Evolutionary conservation across 2,113 vertebrate genomes (phyloP).

Genomic region (Monarcha castaneiventris): DNA sequence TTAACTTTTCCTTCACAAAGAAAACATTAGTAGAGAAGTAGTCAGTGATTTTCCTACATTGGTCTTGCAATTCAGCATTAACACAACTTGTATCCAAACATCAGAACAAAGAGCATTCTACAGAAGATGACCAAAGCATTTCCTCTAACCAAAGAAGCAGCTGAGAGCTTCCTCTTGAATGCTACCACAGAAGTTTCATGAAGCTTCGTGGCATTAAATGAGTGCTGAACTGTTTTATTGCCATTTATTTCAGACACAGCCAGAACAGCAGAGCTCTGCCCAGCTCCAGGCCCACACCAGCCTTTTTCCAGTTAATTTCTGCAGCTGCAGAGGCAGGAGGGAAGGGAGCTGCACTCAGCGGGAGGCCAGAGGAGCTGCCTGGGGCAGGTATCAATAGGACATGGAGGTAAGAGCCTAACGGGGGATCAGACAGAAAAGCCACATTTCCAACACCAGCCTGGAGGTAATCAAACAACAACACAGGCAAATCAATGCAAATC

Average conservation of each 20-base stretch:
- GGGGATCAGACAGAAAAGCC: background rate
- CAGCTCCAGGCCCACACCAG: background rate
- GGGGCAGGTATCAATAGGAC: background rate
- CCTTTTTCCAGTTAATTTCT: background rate
- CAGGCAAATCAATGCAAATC: slow-evolving; percentile 14
- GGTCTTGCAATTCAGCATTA: background rate
- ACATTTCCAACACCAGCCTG: background rate
- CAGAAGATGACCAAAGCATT: background rate
- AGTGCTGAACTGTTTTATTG: background rate
- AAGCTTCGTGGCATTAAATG: background rate
- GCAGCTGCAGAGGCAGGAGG: background rate
- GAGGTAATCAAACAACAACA: background rate
- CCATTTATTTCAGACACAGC: background rate
- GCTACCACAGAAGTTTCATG: background rate
- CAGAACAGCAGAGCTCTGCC: background rate
- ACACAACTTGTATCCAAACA: background rate
- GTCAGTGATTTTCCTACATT: background rate
- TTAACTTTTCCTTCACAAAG: background rate
- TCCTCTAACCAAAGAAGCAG: background rate
- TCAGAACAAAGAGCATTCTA: background rate
- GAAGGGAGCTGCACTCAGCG: background rate
- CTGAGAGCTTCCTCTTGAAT: background rate
- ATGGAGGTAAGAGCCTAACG: background rate
- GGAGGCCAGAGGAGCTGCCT: background rate
- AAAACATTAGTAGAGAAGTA: background rate